Conservation (phyloP, 1,140 invertebrate species). For the Drosophila sp. region DNA sequence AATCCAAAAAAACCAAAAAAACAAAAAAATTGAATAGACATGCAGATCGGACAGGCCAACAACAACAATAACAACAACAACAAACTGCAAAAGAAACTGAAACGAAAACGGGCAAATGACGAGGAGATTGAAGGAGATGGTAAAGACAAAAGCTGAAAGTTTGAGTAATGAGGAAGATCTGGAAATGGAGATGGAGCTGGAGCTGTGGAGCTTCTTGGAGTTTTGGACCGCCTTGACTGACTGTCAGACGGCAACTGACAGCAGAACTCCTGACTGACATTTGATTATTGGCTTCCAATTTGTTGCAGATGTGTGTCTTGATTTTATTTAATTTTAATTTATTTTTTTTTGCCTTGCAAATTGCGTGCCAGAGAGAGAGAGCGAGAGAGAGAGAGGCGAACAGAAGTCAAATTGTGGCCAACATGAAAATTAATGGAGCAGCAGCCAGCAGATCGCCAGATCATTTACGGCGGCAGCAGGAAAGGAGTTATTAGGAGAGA, state of each 20-base stretch:
- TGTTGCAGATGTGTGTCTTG: constrained; percentile 57
- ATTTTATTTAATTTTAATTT: constrained; percentile 31
- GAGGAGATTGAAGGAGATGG: not conserved
- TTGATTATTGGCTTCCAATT: constrained; percentile 83
- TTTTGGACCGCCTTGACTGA: constrained; percentile 40
- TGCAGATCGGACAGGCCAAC: constrained; percentile 66
- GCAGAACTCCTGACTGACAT: constrained; percentile 73
- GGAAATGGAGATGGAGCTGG: not conserved
- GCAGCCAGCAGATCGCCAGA: constrained; percentile 61
- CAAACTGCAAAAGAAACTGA: constrained; percentile 8
- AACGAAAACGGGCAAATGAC: not conserved
- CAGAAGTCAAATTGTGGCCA: constrained; percentile 80
- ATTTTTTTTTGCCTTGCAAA: constrained; percentile 50
- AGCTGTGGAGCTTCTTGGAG: constrained; percentile 10
- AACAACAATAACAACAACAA: constrained; percentile 34
- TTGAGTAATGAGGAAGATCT: constrained; percentile 69
- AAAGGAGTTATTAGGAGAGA: constrained; percentile 74
- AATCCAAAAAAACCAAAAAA: constrained; percentile 64
- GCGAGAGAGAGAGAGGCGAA: constrained; percentile 44
- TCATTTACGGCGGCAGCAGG: constrained; percentile 58
- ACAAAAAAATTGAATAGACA: constrained; percentile 69
- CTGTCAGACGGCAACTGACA: constrained; percentile 41
- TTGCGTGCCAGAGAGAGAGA: constrained; percentile 50
- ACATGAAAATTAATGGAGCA: constrained; percentile 76
- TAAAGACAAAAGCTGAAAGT: constrained; percentile 8